phyloP scores from a whole-genome alignment of 2,888 invertebrate species.

The Lampropteryx suffumata region DNA sequence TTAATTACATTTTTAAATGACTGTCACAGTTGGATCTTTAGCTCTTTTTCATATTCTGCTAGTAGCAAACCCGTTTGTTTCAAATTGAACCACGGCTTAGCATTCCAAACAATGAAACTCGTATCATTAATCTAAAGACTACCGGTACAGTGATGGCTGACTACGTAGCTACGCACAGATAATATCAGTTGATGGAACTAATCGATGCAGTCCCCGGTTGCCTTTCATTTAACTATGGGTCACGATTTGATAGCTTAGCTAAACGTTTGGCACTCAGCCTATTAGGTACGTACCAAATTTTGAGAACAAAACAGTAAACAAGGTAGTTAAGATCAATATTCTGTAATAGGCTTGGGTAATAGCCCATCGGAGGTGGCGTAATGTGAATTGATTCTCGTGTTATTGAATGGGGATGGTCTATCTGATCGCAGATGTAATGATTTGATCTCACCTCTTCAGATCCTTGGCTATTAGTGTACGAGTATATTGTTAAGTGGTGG shows the following conservation, averaged over 20 bases:
- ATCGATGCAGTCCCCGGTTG: slow-evolving; percentile 66
- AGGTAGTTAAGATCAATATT: slow-evolving; percentile 9
- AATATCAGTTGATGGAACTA: slow-evolving; percentile 69
- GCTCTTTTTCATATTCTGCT: no score
- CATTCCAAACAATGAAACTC: slow-evolving; percentile 65
- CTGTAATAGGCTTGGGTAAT: slow-evolving; percentile 6
- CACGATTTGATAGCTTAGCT: slow-evolving; percentile 56
- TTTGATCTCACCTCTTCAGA: neutral
- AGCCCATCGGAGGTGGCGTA: slow-evolving; percentile 5
- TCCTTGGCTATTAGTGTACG: no score
- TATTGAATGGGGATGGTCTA: slow-evolving; percentile 11
- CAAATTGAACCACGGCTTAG: slow-evolving; percentile 28
- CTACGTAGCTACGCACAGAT: slow-evolving; percentile 56
- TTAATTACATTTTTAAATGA: no score
- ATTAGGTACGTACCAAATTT: slow-evolving; percentile 41
- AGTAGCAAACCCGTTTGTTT: neutral
- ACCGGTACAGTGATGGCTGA: slow-evolving; percentile 74
- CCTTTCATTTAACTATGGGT: slow-evolving; percentile 73
- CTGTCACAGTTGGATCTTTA: no score
- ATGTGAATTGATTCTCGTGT: slow-evolving; percentile 14
- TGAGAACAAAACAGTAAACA: slow-evolving; percentile 23
- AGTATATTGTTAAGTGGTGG: no score
- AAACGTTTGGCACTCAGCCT: slow-evolving; percentile 52
- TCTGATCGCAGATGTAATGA: slow-evolving; percentile 8
- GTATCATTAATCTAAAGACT: slow-evolving; percentile 75